Evolutionary conservation across 1,140 invertebrate species (phyloP).

Genomic region (Scaptomyza graminum): DNA sequence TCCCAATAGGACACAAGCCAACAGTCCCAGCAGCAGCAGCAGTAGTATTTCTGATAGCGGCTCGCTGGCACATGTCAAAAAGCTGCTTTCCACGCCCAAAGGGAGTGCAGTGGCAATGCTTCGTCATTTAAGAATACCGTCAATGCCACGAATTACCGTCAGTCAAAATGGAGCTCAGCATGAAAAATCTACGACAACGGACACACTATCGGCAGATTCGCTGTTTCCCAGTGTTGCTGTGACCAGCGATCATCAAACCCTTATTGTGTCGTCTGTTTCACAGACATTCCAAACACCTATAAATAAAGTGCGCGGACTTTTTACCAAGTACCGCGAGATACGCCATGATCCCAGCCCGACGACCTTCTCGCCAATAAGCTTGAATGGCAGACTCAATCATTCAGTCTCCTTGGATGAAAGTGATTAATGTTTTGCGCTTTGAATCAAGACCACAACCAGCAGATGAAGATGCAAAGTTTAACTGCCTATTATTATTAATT

Average conservation of each 20-base stretch:
- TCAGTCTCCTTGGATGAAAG: conserved; percentile 12
- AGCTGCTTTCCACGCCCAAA: conserved; percentile 45
- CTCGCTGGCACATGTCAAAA: conserved; percentile 26
- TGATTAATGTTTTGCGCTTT: conserved; percentile 5
- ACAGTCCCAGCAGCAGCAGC: background rate
- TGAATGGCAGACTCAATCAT: background rate
- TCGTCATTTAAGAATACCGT: conserved; percentile 12
- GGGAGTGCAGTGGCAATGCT: conserved; percentile 7
- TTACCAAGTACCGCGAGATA: conserved; percentile 51
- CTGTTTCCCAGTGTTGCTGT: conserved; percentile 4
- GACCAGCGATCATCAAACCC: conserved; percentile 8
- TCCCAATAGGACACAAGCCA: background rate
- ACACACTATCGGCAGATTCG: background rate
- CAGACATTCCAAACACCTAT: conserved; percentile 58
- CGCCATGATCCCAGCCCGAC: conserved; percentile 1
- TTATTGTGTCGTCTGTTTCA: conserved; percentile 18
- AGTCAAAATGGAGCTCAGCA: background rate
- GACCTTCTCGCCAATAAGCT: background rate
- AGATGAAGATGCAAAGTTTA: conserved; percentile 7
- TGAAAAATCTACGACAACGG: background rate
- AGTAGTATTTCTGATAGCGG: conserved; percentile 14
- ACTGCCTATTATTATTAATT: conserved; percentile 20
- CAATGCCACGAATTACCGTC: background rate
- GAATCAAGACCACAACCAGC: background rate
- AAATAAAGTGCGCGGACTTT: conserved; percentile 55